A percentile compares a stretch with the other conserved stretches of the same genome.
phyloP scores from a whole-genome alignment of 2,888 invertebrate species.

The Fabriciana adippe region DNA sequence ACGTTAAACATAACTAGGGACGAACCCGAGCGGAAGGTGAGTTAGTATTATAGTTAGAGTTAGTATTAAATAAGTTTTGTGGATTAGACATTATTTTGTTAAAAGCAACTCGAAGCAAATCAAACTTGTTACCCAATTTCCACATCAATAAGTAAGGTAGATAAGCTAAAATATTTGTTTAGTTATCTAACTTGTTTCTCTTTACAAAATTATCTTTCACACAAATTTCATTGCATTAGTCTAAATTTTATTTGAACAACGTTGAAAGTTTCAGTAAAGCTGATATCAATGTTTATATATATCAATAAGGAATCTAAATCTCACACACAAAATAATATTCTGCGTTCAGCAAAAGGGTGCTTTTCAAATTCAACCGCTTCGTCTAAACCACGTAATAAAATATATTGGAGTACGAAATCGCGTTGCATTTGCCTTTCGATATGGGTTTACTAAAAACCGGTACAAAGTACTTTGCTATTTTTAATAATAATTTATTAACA shows the following conservation, averaged over 20 bases:
- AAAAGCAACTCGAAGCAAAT: too few species aligned
- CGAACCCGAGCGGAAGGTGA: too few species aligned
- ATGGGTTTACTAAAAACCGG: slow-evolving; percentile 17
- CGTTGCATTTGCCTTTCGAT: slow-evolving; percentile 34
- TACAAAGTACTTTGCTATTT: not conserved
- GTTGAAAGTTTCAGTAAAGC: slow-evolving; percentile 2
- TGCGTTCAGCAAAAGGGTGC: slow-evolving; percentile 35
- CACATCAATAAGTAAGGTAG: too few species aligned
- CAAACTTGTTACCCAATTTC: too few species aligned
- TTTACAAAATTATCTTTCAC: too few species aligned
- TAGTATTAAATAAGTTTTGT: too few species aligned
- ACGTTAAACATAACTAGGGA: too few species aligned
- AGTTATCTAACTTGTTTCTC: too few species aligned
- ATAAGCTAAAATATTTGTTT: too few species aligned
- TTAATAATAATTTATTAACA: not conserved
- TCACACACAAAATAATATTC: slow-evolving; percentile 37
- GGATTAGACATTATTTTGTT: too few species aligned
- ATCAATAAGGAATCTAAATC: slow-evolving; percentile 34
- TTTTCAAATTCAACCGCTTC: slow-evolving; percentile 38
- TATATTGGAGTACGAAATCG: slow-evolving; percentile 39
- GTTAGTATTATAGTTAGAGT: too few species aligned
- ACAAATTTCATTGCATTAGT: slow-evolving; percentile 4
- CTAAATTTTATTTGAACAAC: slow-evolving; percentile 1
- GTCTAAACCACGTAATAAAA: slow-evolving; percentile 42
- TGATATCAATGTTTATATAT: slow-evolving; percentile 34